Evolutionary conservation across 2,888 invertebrate genomes (phyloP).

Genomic region (Lochmaea crataegi): DNA sequence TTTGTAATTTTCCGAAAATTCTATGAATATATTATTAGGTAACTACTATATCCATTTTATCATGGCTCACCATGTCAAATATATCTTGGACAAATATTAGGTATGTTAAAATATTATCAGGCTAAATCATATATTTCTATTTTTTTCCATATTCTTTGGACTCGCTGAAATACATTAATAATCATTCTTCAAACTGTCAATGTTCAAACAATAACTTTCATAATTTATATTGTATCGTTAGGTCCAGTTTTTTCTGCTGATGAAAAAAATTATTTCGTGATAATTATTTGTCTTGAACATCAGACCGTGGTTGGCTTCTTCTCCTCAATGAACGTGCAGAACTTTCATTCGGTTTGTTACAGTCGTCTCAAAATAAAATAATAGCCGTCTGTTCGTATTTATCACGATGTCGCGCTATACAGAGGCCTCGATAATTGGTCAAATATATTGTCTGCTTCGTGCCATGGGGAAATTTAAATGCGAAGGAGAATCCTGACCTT

Average conservation of each 20-base stretch:
- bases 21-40: no score
- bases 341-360: slow-evolving; percentile 56
- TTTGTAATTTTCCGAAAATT: no score
- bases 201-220: background rate
- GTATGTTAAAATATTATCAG: no score
- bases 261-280: background rate
- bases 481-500: slow-evolving; percentile 44
- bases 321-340: slow-evolving; percentile 52
- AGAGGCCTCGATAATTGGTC: slow-evolving; percentile 61
- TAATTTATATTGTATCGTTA: background rate
- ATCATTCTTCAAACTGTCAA: background rate
- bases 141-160: no score
- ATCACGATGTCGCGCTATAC: slow-evolving; percentile 60
- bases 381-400: slow-evolving; percentile 61
- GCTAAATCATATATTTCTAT: no score
- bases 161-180: background rate
- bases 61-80: no score
- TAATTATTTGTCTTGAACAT: slow-evolving; percentile 14
- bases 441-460: slow-evolving; percentile 62
- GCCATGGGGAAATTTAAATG: slow-evolving; percentile 47
- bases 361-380: slow-evolving; percentile 60
- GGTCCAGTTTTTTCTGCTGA: background rate
- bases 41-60: no score
- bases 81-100: no score
- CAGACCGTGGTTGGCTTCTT: background rate